A percentile compares a stretch with the other conserved stretches of the same genome.
These are phyloP conservation scores for Gandaritis pyraliata DNA, from an alignment of 2,888 invertebrate species.

Conservation along the genomic window DNA sequence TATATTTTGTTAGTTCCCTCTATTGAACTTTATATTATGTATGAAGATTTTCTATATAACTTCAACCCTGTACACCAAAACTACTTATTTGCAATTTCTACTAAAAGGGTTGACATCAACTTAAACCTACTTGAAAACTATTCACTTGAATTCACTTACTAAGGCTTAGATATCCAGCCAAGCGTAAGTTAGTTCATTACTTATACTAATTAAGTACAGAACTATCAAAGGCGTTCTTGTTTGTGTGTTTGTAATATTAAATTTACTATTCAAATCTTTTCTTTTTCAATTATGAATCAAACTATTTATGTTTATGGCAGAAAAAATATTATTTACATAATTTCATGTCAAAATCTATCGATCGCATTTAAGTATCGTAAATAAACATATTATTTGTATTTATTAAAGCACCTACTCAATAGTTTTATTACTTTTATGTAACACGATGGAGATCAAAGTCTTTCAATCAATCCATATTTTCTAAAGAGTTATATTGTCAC, in stretches of 20 bases:
- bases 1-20: too few relatives aligned
- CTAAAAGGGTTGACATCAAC: slow-evolving; percentile 39
- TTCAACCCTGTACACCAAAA: slow-evolving; percentile 4
- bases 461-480: slow-evolving; percentile 4
- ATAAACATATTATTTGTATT: too few relatives aligned
- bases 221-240: slow-evolving; percentile 50
- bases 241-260: slow-evolving; percentile 28
- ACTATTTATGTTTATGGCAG: too few relatives aligned
- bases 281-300: not conserved
- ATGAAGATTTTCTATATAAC: slow-evolving; percentile 6
- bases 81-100: slow-evolving; percentile 15
- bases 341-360: too few relatives aligned
- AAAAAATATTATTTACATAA: too few relatives aligned
- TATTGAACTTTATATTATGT: not conserved
- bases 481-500: slow-evolving; percentile 22
- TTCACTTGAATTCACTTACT: slow-evolving; percentile 58
- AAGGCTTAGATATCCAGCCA: slow-evolving; percentile 52
- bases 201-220: slow-evolving; percentile 59
- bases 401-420: too few relatives aligned
- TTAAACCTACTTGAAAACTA: slow-evolving; percentile 27
- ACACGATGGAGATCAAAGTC: too few relatives aligned
- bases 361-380: too few relatives aligned
- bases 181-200: slow-evolving; percentile 60
- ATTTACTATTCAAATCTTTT: slow-evolving; percentile 9
- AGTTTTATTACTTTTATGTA: too few relatives aligned